These are phyloP conservation scores for Diarsia mendica DNA, from an alignment of 2,888 invertebrate genomes.

Conservation along the genomic window DNA sequence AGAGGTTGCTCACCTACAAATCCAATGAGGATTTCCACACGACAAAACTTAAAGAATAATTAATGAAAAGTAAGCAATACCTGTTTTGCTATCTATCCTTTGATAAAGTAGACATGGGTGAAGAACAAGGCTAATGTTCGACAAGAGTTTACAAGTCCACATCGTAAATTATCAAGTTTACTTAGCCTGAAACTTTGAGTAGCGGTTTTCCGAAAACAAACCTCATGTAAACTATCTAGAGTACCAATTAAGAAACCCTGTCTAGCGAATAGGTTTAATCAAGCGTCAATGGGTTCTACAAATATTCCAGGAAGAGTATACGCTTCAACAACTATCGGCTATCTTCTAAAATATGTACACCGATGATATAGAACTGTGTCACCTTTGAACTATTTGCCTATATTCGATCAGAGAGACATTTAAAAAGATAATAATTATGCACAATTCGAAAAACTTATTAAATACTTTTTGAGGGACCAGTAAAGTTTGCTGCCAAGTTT, in stretches of 20 bases:
- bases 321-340: background rate
- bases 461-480: background rate
- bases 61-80: background rate
- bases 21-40: background rate
- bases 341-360: background rate
- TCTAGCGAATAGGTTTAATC: conserved; percentile 1
- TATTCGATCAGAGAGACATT: background rate
- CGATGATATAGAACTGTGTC: too few species aligned
- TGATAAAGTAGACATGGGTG: background rate
- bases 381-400: background rate
- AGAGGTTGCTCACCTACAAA: background rate
- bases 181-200: conserved; percentile 15
- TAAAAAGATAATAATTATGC: background rate
- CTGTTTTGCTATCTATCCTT: too few species aligned
- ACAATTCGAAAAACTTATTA: background rate
- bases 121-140: conserved; percentile 1
- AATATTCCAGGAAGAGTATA: background rate
- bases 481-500: too few species aligned
- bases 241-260: conserved; percentile 16
- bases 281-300: background rate
- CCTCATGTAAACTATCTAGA: conserved; percentile 14
- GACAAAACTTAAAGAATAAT: background rate
- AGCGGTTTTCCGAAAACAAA: conserved; percentile 10
- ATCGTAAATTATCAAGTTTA: conserved; percentile 29
- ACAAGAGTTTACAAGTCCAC: background rate